Evolutionary conservation across 2,797 vertebrate genomes (phyloP).

Genomic region (Myotis planiceps): DNA sequence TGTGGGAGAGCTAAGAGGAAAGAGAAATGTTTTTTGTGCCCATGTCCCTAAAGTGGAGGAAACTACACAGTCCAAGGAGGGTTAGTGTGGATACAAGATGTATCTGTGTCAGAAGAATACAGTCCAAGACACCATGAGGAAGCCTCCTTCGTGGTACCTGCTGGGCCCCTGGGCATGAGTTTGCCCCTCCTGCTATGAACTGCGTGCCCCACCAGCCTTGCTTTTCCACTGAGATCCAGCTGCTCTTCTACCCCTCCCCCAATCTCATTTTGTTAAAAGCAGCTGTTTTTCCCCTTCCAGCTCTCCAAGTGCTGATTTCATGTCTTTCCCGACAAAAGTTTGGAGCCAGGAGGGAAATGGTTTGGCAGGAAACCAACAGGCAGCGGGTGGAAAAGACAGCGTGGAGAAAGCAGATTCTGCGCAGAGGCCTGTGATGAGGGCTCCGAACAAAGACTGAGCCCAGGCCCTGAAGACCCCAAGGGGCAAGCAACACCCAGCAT

Average conservation of each 20-base stretch:
- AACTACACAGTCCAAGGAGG: background rate
- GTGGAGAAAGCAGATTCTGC: background rate
- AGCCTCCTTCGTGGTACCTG: background rate
- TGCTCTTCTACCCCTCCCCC: background rate
- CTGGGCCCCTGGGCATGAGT: background rate
- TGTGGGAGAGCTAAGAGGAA: background rate
- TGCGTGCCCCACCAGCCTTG: background rate
- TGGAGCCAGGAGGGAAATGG: conserved; percentile 71
- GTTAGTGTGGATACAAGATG: background rate
- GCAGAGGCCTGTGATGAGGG: background rate
- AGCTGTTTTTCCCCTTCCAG: conserved; percentile 74
- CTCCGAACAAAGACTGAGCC: background rate
- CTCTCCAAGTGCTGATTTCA: conserved; percentile 77
- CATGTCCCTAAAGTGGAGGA: background rate
- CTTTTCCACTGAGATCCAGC: conserved; percentile 43
- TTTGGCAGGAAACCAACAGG: conserved; percentile 66
- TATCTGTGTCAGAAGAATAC: background rate
- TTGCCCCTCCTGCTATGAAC: background rate
- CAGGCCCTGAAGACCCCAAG: background rate
- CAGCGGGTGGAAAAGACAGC: conserved; percentile 32
- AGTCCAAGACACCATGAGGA: background rate
- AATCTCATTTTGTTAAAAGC: conserved; percentile 56
- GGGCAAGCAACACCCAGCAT: background rate
- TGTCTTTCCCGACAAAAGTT: conserved; percentile 70
- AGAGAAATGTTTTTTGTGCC: background rate